Base-by-base conservation (phyloP, 2,113 vertebrate species). In the Myiopsitta monachus region DNA sequence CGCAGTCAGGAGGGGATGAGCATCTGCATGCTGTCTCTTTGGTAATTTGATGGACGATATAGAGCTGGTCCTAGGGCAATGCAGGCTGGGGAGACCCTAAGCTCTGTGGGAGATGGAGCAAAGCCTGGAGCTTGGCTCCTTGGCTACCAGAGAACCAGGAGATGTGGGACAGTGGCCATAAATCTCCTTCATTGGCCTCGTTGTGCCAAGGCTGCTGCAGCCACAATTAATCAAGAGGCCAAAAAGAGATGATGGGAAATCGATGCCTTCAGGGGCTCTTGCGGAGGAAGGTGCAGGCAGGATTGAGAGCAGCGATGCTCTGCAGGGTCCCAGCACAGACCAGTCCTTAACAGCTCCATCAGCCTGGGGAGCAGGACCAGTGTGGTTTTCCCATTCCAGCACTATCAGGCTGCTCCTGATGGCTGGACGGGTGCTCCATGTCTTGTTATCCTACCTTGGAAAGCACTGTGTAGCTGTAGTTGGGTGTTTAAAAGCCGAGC, bases 11-110 rank as follows among this genome's bases (percentile, higher is more conserved):
- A 90, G 26, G n/a, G 49, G 83, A 46, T 36, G 41, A 74, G 52
- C 28, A n/a, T 51, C 51, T 26, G 21, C 54, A 52, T 2, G 10
- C 28, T 62, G 87, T 78, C 73, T 91, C 93, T 96, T 95, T 95
- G 92, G 92, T 85, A 30, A 61, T 68, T 38, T 76, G 55, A 84
- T 78, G 84, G 57, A 43, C 13, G 47, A 28, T 31, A 77, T 22
- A 46, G 52, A 83, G 62, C 39, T 1, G 1, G 36, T 28, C 68
- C 52, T 0, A 0, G 62, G 46, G 16, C 0, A 1, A 33, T 5
- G 5, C 54, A 44, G 55, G 41, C 62, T 85, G 55, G 38, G 26
- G 51, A 13, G 16, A 62, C 19, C 44, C 83, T 41, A 15, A 70
- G 24, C 23, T 81, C 69, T 54, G 36, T 0, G 0, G 44, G 31